These are phyloP conservation scores for Tragulus kanchil DNA, from an alignment of 2,113 vertebrate genomes.

Conservation along the genomic window DNA sequence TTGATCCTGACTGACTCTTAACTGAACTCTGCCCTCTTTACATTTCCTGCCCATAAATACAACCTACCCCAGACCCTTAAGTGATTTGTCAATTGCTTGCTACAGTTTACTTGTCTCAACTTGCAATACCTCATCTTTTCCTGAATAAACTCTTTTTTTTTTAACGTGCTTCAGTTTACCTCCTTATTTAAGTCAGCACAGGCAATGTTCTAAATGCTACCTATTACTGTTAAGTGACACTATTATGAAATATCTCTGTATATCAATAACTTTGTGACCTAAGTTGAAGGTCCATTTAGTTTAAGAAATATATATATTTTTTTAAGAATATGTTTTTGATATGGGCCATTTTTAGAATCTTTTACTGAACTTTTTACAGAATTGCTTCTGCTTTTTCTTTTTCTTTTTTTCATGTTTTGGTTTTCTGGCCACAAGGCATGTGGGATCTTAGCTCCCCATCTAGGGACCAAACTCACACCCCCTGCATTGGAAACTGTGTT, in stretches of 20 bases:
- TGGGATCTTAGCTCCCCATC: background rate
- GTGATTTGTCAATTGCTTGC: background rate
- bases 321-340: background rate
- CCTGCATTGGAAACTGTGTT: too few species aligned
- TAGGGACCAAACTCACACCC: background rate
- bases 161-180: background rate
- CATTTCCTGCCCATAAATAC: background rate
- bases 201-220: background rate
- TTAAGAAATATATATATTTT: background rate
- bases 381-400: background rate
- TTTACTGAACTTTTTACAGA: background rate
- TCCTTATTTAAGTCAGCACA: background rate
- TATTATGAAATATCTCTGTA: background rate
- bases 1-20: background rate
- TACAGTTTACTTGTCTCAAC: background rate
- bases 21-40: background rate
- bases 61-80: background rate
- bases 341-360: background rate
- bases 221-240: background rate
- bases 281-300: conserved; percentile 27
- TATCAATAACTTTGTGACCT: background rate
- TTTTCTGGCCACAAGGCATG: background rate
- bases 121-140: background rate
- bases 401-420: background rate
- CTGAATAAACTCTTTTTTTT: background rate